A percentile compares a stretch with the other conserved stretches of the same genome.
phyloP scores from a whole-genome alignment of 2,888 invertebrate species.

The Mesorhabditis belari region DNA sequence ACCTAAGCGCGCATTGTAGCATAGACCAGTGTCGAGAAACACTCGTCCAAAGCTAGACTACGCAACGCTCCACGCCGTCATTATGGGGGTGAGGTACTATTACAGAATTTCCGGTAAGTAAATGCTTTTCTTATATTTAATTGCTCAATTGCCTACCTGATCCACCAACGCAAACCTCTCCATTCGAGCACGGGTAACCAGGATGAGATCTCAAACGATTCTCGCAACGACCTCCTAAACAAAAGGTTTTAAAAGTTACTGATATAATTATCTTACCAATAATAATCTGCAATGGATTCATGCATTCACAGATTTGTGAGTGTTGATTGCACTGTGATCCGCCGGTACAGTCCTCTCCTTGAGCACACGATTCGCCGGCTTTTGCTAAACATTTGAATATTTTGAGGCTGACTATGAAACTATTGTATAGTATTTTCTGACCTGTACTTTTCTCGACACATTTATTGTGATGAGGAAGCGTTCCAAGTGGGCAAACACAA shows the following conservation, averaged over 20 bases:
- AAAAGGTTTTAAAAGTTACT: neutral
- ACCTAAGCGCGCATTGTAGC: too few species aligned
- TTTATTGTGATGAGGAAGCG: constrained; percentile 17
- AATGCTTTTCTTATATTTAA: too few species aligned
- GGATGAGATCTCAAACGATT: constrained; percentile 42
- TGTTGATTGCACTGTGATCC: constrained; percentile 28
- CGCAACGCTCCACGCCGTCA: too few species aligned
- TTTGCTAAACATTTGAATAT: constrained; percentile 17
- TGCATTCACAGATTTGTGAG: constrained; percentile 34
- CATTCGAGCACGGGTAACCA: constrained; percentile 43
- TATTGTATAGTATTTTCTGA: neutral
- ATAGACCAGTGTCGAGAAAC: too few species aligned
- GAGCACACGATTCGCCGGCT: constrained; percentile 40
- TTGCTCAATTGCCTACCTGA: too few species aligned
- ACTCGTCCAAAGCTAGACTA: too few species aligned
- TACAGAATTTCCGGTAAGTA: too few species aligned
- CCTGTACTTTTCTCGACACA: constrained; percentile 24
- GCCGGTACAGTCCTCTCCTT: constrained; percentile 35
- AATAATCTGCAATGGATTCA: constrained; percentile 28
- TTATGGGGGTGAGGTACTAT: too few species aligned
- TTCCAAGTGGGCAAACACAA: constrained; percentile 43
- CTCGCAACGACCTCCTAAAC: constrained; percentile 27
- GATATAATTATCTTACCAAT: constrained; percentile 8
- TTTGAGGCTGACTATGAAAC: neutral
- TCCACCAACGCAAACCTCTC: constrained; percentile 35